Base-by-base conservation (phyloP, 1,140 invertebrate genomes). In the Physella acuta region DNA sequence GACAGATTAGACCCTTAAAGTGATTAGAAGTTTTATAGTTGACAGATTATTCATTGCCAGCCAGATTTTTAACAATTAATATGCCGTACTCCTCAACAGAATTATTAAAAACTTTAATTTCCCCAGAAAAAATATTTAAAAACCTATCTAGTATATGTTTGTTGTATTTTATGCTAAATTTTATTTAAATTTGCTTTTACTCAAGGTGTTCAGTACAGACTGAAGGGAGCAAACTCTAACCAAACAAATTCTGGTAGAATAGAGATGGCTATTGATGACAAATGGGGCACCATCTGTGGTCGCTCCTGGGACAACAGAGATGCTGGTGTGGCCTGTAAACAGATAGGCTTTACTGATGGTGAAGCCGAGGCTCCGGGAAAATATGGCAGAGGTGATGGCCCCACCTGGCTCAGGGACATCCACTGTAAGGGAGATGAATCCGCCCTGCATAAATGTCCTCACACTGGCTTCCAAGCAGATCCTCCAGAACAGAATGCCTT, bases 191-290 rank as follows among this genome's bases (percentile, higher is more conserved):
- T 69, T 28, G 37, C 39, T 20, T 52, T 2, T 44, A 62, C 31
- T 67, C n/a, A 20, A 74, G 73, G 73, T 34, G 63, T 74, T 24
- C 44, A 70, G 51, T 72, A 70, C 44, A 68, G 65, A 11, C 33
- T 74, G 8, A 39, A 1, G 20, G 65, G 30, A 26, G 2, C 20
- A 8, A 64, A 58, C 59, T 72, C 66, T 17, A 63, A 61, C 2
- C 20, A 30, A 0, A 66, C 33, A 39, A 68, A 70, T 28, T 88
- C 90, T 80, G 92, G 92, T 14, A 85, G 90, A 68, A 79, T 93
- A 16, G 91, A 93, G 87, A 88, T 93, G 1, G 90, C 89, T 82
- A 85, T 84, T 11, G 75, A 76, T 58, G 72, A 74, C 24, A 51
- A 63, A 24, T 82, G 81, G 79, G 84, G 84, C 1, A 82, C 80